Evolutionary conservation across 2,888 invertebrate genomes (phyloP), one percentile per base, ranked within the genome.

Genomic region (Chelonus formosanus): DNA sequence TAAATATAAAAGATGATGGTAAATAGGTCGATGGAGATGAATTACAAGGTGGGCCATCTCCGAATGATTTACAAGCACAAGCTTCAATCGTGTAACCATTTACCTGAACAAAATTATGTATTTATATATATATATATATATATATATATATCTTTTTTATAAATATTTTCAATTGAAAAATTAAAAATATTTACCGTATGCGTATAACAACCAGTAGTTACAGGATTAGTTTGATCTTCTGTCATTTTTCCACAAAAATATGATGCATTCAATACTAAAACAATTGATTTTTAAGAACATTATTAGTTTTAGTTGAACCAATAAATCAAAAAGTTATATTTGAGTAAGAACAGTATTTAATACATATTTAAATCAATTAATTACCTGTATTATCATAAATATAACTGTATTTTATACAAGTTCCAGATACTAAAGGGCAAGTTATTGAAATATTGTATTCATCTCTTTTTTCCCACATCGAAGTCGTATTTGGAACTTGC

Each of bases 241-340:
- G 72, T 76, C 69, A 79, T 74, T 75, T 79, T 82, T 3, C 83
- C 83, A 74, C 79, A 79, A 69, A 80, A 81, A 45, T 77, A 69
- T n/a, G 79, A 71, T 20, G 67, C 71, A 40, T 80, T 80, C 5
- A 77, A 55, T 57, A 80, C 81, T 83, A 5, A 48, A 72, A 71
- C 43, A 55, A 43, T 20, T 20, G 20, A 20, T 20, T 20, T 20
- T 20, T 2, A 20, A 48, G 10, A 50, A 43, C 10, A n/a, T 40
- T 40, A 7, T 56, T 7, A 32, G 20, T 20, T 20, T 20, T 20
- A 20, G 2, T 20, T 20, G 1, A 20, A 1, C 20, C 1, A 20
- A 20, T 20, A 20, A 20, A 20, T 20, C 20, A 20, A 20, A 20
- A 2, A 20, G 2, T 20, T 20, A 20, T 20, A 2, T 20, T 20